Conservation (phyloP, 1,140 invertebrate species). For the Drosophila chauvacae region DNA sequence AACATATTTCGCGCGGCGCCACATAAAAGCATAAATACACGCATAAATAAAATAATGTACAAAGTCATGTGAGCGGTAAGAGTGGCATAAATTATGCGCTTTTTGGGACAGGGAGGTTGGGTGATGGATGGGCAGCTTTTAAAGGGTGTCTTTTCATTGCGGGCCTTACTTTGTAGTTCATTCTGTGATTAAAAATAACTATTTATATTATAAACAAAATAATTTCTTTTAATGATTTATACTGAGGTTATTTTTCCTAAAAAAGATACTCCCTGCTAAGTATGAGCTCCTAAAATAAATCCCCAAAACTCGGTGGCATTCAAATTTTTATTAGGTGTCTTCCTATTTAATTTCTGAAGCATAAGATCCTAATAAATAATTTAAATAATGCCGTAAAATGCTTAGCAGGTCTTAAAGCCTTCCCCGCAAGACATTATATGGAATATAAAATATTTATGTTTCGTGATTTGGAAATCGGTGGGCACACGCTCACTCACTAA, state of each 20-base stretch:
- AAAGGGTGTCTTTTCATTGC: background rate
- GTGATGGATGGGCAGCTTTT: constrained; percentile 20
- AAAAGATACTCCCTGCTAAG: no score
- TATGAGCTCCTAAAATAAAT: no score
- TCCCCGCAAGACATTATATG: constrained; percentile 14
- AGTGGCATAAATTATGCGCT: constrained; percentile 32
- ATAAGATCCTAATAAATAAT: constrained; percentile 17
- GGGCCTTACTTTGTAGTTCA: background rate
- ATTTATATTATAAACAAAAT: no score
- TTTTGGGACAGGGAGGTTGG: background rate
- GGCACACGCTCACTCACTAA: constrained; percentile 4
- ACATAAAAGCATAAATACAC: constrained; percentile 41
- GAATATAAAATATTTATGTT: constrained; percentile 33
- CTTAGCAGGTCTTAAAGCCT: constrained; percentile 34
- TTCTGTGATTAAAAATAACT: background rate
- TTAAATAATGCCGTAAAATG: constrained; percentile 27
- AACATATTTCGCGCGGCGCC: constrained; percentile 57
- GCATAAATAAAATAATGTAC: constrained; percentile 52
- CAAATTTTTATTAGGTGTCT: background rate
- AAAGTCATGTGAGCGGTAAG: constrained; percentile 21
- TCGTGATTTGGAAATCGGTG: constrained; percentile 22
- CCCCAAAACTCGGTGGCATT: background rate
- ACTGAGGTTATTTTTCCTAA: no score
- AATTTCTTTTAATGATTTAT: no score
- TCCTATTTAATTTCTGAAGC: background rate